These are phyloP conservation scores for Anolis apletophallus DNA, from an alignment of 2,797 vertebrate species.

Conservation along the genomic window DNA sequence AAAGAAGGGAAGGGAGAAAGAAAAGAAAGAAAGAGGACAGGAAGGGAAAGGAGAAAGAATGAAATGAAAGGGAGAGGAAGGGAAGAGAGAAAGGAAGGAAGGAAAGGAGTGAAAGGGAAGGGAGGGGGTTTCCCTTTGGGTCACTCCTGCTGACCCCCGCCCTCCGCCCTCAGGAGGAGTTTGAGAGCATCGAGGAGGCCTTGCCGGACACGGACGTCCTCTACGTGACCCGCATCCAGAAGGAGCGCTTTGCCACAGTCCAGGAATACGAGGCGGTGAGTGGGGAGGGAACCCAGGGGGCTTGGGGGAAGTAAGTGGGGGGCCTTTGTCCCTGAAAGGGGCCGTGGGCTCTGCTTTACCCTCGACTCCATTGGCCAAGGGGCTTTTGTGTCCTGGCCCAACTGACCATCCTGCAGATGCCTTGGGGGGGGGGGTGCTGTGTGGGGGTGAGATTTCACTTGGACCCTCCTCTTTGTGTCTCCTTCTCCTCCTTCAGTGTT, in stretches of 20 bases:
- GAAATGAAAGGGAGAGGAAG: no score
- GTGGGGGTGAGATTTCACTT: neutral
- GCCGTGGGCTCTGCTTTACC: no score
- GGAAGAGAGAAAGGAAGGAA: neutral
- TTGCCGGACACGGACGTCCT: slow-evolving; percentile 93
- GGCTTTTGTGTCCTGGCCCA: no score
- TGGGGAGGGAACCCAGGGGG: neutral
- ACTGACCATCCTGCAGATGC: no score
- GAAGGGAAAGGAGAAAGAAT: no score
- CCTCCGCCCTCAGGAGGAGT: slow-evolving; percentile 87
- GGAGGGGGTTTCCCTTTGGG: neutral
- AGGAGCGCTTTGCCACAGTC: slow-evolving; percentile 88
- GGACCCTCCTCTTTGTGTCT: neutral
- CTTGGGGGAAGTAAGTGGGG: no score
- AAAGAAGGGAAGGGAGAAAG: no score
- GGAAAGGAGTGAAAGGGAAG: neutral
- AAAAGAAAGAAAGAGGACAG: no score
- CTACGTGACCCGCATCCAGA: slow-evolving; percentile 98
- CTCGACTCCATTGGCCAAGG: no score
- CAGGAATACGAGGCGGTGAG: slow-evolving; percentile 91
- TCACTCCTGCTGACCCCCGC: fast-evolving
- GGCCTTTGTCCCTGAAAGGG: no score
- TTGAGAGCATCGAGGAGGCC: slow-evolving; percentile 92
- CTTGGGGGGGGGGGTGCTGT: no score
- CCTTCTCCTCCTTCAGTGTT: slow-evolving; percentile 81